A percentile compares a stretch with the other conserved stretches of the same genome.
phyloP scores from a whole-genome alignment of 2,888 invertebrate species.

The Cheilosia urbana region DNA sequence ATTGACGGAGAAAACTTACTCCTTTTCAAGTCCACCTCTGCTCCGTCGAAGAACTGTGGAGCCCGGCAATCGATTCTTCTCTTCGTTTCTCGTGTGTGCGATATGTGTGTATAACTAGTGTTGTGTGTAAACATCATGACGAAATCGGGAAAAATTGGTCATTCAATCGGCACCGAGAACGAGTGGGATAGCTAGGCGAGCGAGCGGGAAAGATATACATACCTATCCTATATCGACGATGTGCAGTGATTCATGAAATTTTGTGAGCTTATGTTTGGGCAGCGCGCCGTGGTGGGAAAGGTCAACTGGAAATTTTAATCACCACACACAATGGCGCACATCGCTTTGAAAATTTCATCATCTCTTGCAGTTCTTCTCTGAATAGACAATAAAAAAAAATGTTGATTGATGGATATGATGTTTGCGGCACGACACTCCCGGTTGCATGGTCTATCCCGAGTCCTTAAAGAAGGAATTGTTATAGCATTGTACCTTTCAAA shows the following conservation, averaged over 20 bases:
- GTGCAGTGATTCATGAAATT: constrained; percentile 52
- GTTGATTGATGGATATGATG: neutral
- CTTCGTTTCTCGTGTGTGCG: constrained; percentile 4
- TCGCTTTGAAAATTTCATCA: neutral
- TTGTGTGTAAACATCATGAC: neutral
- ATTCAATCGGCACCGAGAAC: neutral
- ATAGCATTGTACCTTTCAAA: no score
- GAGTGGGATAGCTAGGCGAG: neutral
- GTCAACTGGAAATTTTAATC: constrained; percentile 56
- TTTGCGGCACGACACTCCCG: no score
- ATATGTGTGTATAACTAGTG: neutral
- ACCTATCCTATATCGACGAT: constrained; percentile 23
- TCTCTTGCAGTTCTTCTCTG: neutral
- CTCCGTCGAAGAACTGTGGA: constrained; percentile 52
- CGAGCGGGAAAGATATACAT: neutral
- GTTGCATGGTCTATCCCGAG: no score
- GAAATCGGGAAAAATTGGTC: neutral
- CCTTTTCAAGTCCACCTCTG: constrained; percentile 59
- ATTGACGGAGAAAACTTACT: constrained; percentile 73
- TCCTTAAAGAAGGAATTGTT: no score
- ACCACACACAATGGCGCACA: neutral
- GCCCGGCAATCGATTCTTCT: constrained; percentile 62
- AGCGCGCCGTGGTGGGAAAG: constrained; percentile 34
- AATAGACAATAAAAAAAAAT: neutral
- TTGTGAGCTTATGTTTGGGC: constrained; percentile 4